Evolutionary conservation across 2,797 vertebrate genomes (phyloP), one percentile per base, ranked within the genome.

Genomic region (Rhinella marina): DNA sequence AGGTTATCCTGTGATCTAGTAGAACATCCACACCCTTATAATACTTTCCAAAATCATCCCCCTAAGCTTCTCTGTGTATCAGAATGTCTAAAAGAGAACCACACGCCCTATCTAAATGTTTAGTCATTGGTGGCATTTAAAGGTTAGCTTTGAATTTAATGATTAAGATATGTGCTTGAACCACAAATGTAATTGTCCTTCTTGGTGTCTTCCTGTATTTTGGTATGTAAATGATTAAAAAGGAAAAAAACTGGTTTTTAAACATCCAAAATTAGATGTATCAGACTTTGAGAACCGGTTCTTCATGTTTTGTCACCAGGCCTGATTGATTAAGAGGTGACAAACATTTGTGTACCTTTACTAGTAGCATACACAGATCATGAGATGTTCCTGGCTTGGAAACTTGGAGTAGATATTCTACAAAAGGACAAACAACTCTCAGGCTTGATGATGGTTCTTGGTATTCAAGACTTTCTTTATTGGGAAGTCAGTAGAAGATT

Each of bases 171-270:
- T 13, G 21, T 48, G 19, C 41, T 14, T 29, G 29, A 70, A 29
- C 68, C 14, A 6, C 10, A 50, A 23, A 14, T 5, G 8, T 75
- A 52, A 50, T 52, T 52, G 21, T 75, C 3, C 21, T 75, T 23
- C 5, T 50, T 13, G 72, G 21, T n/a, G 72, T 50, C 72, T 13
- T 75, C 41, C 41, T 75, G 7, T 52, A 50, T 52, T 50, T 50
- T 52, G 21, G 21, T n/a, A 75, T 75, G 41, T 75, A 75, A 75
- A 52, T 75, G 41, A 75, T 75, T n/a, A 13, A 75, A 75, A 75
- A 9, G 41, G 72, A 75, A 75, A 13, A 75, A 73, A 1, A 17
- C 41, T 48, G 32, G 5, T 72, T 17, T 80, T 80, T 62, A 80
- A 27, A 78, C n/a, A 27, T 78, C 76, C 76, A 27, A 79, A 57